A percentile compares a stretch with the other conserved stretches of the same genome.
Conservation (phyloP, 2,888 invertebrate genomes). For the Nomada fabriciana region DNA sequence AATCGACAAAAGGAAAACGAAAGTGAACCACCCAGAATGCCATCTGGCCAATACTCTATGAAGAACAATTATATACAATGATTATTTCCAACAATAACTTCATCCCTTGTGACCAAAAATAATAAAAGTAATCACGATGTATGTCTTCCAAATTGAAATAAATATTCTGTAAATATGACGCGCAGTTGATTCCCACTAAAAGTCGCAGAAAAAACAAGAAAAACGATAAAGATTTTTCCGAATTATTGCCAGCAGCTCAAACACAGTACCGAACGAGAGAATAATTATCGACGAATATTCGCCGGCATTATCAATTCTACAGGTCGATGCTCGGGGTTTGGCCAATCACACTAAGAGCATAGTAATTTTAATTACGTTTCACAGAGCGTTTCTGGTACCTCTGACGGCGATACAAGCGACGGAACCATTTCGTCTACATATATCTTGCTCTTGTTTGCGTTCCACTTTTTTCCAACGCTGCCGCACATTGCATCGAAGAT, state of each 20-base stretch:
- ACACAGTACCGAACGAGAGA: too few relatives aligned
- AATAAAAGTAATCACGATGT: neutral
- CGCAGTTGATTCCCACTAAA: slow-evolving; percentile 16
- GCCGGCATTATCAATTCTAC: too few relatives aligned
- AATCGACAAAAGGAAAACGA: too few relatives aligned
- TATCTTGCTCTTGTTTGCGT: slow-evolving; percentile 61
- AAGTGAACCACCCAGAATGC: too few relatives aligned
- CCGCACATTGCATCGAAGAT: slow-evolving; percentile 68
- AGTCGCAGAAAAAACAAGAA: neutral
- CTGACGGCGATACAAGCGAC: neutral
- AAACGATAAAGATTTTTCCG: neutral
- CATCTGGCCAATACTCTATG: too few relatives aligned
- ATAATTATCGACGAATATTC: too few relatives aligned
- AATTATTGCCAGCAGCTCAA: neutral
- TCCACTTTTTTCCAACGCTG: slow-evolving; percentile 64
- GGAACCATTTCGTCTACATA: slow-evolving; percentile 58
- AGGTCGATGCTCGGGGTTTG: neutral
- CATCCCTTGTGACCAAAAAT: too few relatives aligned
- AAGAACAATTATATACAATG: too few relatives aligned
- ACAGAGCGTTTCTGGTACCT: slow-evolving; percentile 44
- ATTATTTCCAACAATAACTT: too few relatives aligned
- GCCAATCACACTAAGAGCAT: neutral
- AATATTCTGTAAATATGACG: neutral
- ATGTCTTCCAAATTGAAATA: neutral
- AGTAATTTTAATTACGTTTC: neutral